These are phyloP conservation scores for Euschistus heros DNA, from an alignment of 1,140 invertebrate species.

Conservation along the genomic window DNA sequence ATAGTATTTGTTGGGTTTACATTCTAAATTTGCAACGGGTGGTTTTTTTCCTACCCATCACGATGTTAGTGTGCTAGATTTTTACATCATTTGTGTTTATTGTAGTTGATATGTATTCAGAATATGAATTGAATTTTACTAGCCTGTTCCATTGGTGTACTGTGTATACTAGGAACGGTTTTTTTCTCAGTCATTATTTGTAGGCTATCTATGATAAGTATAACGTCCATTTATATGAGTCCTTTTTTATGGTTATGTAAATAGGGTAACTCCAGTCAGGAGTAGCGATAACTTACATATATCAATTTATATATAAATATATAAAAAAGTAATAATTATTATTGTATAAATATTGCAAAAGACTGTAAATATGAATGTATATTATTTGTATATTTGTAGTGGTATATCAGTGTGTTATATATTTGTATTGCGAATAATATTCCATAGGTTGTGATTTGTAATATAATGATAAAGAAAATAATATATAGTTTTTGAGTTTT, in stretches of 20 bases:
- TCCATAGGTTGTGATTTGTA: conserved; percentile 15
- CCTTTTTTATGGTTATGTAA: conserved; percentile 1
- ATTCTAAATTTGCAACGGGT: not conserved
- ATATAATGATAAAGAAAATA: not conserved
- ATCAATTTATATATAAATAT: not conserved
- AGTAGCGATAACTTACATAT: not conserved
- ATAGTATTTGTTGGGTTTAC: too few species aligned
- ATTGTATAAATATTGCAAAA: conserved; percentile 14
- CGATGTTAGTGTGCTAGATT: not conserved
- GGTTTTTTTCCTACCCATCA: not conserved
- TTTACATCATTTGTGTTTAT: conserved; percentile 1
- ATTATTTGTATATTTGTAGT: conserved; percentile 18
- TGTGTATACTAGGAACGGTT: not conserved
- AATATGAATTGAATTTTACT: conserved; percentile 1
- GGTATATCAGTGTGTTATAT: conserved; percentile 16
- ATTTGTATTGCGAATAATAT: conserved; percentile 17
- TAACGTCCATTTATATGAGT: conserved; percentile 2
- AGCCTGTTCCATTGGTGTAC: not conserved
- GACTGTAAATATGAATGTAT: conserved; percentile 15
- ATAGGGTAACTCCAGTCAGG: not conserved
- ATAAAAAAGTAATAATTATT: not conserved
- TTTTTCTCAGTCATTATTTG: not conserved
- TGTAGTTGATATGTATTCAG: conserved; percentile 1
- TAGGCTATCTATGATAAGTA: not conserved
- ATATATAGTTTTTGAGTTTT: conserved; percentile 16